Base-by-base conservation (phyloP, 2,888 invertebrate species). In the Anthophora plumipes region DNA sequence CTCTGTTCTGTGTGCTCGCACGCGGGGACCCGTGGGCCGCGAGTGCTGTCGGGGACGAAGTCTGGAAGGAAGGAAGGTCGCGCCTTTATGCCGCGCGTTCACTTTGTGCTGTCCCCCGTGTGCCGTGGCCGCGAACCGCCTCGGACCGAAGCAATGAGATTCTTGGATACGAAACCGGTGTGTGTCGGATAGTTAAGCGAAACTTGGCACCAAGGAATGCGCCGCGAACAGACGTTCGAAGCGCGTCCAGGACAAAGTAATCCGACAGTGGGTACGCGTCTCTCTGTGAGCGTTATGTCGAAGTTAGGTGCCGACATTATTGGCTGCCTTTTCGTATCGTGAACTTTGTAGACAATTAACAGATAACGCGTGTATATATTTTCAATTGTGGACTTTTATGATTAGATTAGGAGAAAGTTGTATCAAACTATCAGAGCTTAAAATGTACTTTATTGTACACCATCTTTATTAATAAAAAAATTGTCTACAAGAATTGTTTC, bases 41-140 rank as follows among this genome's bases (percentile, higher is more conserved):
- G 70, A 11, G 72, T 66, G 75, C 76, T 71, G 82, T 77, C 85
- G 78, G 67, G 74, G 87, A 80, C 71, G 88, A 85, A 84, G 81
- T 71, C 80, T 79, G 41, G 31, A 22, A 37, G 52, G 80, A 82
- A 78, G 85, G 83, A 85, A 86, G 83, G 88, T 87, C 85, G 89
- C 85, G 88, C 83, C 85, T 88, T 86, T 84, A 88, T 87, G 73
- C 82, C 46, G 66, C 77, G 68, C 77, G 82, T 69, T 82, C 70
- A 87, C 90, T 90, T 89, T 90, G 88, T 87, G 80, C 83, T 85
- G 85, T 86, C 78, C 75, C n/a, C n/a, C n/a, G n/a, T n/a, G n/a
- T n/a, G n/a, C n/a, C 72, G 82, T 63, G 72, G 79, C 85, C 82
- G 83, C 83, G 82, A 82, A 74, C 77, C 79, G 79, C 75, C 31